Conservation (phyloP, 1,140 invertebrate genomes). For the Drosophila pallidifrons region DNA sequence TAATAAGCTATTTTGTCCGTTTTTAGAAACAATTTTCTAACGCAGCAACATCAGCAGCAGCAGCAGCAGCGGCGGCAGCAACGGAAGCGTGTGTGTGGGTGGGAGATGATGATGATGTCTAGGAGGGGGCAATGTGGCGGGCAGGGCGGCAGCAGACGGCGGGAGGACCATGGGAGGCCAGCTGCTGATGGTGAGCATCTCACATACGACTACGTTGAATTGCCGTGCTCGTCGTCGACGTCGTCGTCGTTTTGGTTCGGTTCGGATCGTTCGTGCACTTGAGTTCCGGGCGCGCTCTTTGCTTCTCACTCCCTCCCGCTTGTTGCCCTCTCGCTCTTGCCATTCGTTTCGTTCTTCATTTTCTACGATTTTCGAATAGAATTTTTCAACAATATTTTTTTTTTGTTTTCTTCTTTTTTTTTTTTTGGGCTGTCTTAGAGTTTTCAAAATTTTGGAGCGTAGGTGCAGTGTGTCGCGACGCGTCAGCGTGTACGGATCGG, state of each 20-base stretch:
- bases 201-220: slow-evolving; percentile 59
- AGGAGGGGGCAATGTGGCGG: slow-evolving; percentile 10
- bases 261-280: slow-evolving; percentile 60
- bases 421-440: slow-evolving; percentile 68
- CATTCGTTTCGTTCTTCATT: slow-evolving; percentile 20
- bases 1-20: slow-evolving; percentile 72
- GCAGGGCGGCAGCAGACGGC: slow-evolving; percentile 1
- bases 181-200: slow-evolving; percentile 63
- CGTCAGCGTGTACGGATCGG: slow-evolving; percentile 79
- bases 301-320: slow-evolving; percentile 23
- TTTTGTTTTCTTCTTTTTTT: no score
- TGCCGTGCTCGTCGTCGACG: slow-evolving; percentile 60
- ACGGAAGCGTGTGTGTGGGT: slow-evolving; percentile 50
- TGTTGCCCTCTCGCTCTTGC: slow-evolving; percentile 16
- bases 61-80: neutral
- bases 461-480: slow-evolving; percentile 84
- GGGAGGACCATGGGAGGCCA: slow-evolving; percentile 53
- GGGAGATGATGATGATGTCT: slow-evolving; percentile 39
- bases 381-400: slow-evolving; percentile 62
- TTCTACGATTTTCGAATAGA: slow-evolving; percentile 65
- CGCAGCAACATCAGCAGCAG: neutral
- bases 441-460: slow-evolving; percentile 84
- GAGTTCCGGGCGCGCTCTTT: slow-evolving; percentile 44
- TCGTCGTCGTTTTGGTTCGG: no score
- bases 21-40: slow-evolving; percentile 78